Evolutionary conservation across 2,888 invertebrate species (phyloP), one percentile per base, ranked within the genome.

Genomic region (Laothoe populi): DNA sequence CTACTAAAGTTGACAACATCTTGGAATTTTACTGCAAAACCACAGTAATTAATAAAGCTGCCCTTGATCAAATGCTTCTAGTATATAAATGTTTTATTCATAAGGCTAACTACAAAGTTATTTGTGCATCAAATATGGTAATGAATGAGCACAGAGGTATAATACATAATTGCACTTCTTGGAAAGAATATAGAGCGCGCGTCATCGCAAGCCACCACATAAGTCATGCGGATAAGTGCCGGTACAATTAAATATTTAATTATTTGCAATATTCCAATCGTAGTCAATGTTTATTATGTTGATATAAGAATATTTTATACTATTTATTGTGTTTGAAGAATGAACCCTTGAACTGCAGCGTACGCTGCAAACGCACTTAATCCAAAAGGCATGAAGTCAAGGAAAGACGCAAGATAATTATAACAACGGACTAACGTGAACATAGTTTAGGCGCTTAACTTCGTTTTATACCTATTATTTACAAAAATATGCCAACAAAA

Each of bases 81-180:
- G 31, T 5, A 45, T 45, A 59, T 59, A 26, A 16, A 59, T 45
- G 59, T 45, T 40, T 59, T 26, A 59, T 35, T 45, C 31, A 59
- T 59, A 59, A 59, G 45, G 59, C 45, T 13, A 45, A 19, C 42
- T 21, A n/a, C n/a, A n/a, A n/a, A 59, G 16, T 16, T 45, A 59
- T 45, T 59, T 31, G 31, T 11, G 45, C 44, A 59, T 59, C 26
- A 44, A 45, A 45, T 42, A 57, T 45, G 57, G 13, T 57, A 61
- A 61, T 53, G 19, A 49, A 16, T n/a, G 8, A 16, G 31, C 49
- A 31, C 26, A 35, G 35, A 53, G 53, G 31, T 31, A 53, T 35
- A 31, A 4, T 31, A n/a, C n/a, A 35, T 61, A 57, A 45, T 21
- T 45, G 59, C 59, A 21, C 45, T 59, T 45, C 59, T 44, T 45